Percentiles rank a stretch among this genome's conserved stretches.
Conservation (phyloP, 2,113 vertebrate genomes). For the Tetrao urogallus region DNA sequence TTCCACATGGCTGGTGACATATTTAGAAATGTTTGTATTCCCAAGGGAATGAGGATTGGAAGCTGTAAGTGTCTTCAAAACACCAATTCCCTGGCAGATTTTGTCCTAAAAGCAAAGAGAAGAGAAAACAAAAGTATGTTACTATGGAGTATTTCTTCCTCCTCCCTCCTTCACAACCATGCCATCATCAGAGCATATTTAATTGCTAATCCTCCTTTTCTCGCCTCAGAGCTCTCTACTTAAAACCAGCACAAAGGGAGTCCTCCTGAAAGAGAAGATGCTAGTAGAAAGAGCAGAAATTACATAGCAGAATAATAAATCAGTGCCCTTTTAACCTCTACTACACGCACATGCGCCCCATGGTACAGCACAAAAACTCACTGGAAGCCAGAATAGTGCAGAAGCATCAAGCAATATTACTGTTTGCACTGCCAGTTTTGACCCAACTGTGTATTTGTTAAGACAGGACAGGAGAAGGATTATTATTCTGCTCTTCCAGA, state of each 20-base stretch:
- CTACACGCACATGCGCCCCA: not conserved
- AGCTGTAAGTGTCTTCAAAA: slow-evolving; percentile 74
- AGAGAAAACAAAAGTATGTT: slow-evolving; percentile 54
- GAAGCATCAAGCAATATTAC: not conserved
- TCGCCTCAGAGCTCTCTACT: slow-evolving; percentile 37
- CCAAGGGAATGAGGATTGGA: slow-evolving; percentile 65
- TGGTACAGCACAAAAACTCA: not conserved
- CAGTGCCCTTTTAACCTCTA: slow-evolving; percentile 7
- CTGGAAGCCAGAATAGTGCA: not conserved
- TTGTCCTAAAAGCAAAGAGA: slow-evolving; percentile 64
- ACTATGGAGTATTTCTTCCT: slow-evolving; percentile 54
- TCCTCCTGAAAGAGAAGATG: slow-evolving; percentile 43
- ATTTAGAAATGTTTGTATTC: slow-evolving; percentile 67
- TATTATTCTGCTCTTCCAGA: slow-evolving; percentile 13
- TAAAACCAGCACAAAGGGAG: slow-evolving; percentile 50
- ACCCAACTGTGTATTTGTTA: not conserved
- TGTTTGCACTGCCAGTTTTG: not conserved
- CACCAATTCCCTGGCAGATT: slow-evolving; percentile 58
- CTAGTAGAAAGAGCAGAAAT: slow-evolving; percentile 46
- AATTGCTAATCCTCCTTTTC: slow-evolving; percentile 70
- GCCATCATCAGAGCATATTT: slow-evolving; percentile 56
- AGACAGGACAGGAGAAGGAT: not conserved
- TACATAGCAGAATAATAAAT: not conserved
- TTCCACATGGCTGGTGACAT: slow-evolving; percentile 81
- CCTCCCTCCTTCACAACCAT: slow-evolving; percentile 52